Base-by-base conservation (phyloP, 2,888 invertebrate species). In the Zaprionus lineosus region DNA sequence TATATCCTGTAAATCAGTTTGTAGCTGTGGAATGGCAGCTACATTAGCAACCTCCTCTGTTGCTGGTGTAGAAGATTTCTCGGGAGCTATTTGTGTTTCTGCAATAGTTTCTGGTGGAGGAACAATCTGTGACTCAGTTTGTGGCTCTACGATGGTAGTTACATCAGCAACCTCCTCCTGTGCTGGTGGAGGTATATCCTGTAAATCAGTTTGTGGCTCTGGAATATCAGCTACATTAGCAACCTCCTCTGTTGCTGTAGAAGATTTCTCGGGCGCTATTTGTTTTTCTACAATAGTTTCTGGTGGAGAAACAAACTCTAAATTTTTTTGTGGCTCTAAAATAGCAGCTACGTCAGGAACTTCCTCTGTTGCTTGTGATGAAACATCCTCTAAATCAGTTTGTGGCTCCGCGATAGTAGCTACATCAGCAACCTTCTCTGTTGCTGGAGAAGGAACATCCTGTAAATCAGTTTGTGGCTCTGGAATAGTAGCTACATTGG, bases 381-480 rank as follows among this genome's bases (percentile, higher is more conserved):
- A 2, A 12, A 8, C 0, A 5, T 40, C 15, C 3, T n/a, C 15
- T 1, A 5, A 1, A 9, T 3, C 8, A 19, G 14, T n/a, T 41
- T 11, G 16, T 11, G 55, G 8, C 0, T 15, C 28, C 14, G 9
- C 1, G 7, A 21, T 3, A 1, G 5, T 7, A 21, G 34, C 28
- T 7, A n/a, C 8, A 5, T 28, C 1, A n/a, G 31, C 5, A 6
- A 7, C 21, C 24, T 46, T 12, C 24, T 6, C 11, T 5, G 12
- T 39, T 48, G 12, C 29, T 12, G 16, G 15, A 21, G 7, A 21
- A n/a, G 29, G n/a, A n/a, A 12, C 9, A 37, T 50, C 29, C 9
- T 15, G 5, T 21, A 28, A 9, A 12, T 5, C 24, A 29, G 14
- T 7, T 26, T 28, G 48, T 12, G 31, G 26, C 7, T 41, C 28